Evolutionary conservation across 2,797 vertebrate genomes (phyloP).

Genomic region (Heteromormyrus szaboi): DNA sequence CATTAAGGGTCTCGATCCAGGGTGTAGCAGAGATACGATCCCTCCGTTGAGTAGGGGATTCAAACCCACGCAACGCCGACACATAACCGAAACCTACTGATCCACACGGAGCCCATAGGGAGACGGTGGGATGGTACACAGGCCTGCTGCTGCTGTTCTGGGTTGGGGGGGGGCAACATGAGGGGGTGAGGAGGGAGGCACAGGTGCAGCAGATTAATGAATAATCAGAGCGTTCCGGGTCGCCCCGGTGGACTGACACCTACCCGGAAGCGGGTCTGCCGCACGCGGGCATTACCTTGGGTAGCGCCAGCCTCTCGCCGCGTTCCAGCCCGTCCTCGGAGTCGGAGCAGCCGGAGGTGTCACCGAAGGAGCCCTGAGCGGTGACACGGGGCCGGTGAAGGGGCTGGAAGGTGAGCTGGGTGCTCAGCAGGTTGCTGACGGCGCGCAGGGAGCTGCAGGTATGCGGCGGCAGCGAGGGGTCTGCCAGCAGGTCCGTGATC

Average conservation of each 20-base stretch:
- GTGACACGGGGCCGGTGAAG: conserved; percentile 70
- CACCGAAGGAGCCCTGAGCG: conserved; percentile 63
- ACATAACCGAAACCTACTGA: neutral
- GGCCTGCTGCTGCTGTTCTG: neutral
- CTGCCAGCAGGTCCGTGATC: conserved; percentile 90
- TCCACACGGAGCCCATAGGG: neutral
- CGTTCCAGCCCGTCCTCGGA: conserved; percentile 80
- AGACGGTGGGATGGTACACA: neutral
- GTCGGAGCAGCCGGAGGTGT: conserved; percentile 80
- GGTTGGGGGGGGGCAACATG: neutral
- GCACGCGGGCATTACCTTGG: conserved; percentile 67
- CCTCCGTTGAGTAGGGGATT: neutral
- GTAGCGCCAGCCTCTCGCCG: conserved; percentile 76
- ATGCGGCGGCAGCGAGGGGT: conserved; percentile 83
- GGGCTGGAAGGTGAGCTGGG: conserved; percentile 86
- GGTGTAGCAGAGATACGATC: neutral
- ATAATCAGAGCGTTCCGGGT: neutral
- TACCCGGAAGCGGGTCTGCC: neutral
- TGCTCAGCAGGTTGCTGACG: conserved; percentile 91
- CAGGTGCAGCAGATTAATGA: neutral
- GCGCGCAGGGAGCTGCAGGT: conserved; percentile 88
- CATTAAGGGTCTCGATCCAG: neutral
- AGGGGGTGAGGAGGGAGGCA: neutral
- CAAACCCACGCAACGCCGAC: neutral
- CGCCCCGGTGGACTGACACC: neutral